Percentiles rank a stretch among this genome's conserved stretches.
These are phyloP conservation scores for Phenganax subtilis DNA, from an alignment of 92 coral and sea anemone species.

Conservation along the genomic window DNA sequence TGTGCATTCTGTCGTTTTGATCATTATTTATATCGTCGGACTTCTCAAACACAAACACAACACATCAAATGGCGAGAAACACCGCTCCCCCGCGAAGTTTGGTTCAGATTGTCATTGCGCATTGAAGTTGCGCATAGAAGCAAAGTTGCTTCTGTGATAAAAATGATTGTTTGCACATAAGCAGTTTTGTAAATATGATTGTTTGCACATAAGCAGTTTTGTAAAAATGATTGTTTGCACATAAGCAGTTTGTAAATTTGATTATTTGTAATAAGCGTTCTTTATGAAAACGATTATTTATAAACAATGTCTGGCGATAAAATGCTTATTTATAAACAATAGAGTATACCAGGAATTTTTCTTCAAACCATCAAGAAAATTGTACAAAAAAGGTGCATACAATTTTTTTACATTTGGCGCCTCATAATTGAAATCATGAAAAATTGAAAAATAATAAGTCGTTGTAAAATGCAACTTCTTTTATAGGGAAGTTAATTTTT, in stretches of 20 bases:
- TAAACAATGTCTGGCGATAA: not conserved
- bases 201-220: not conserved
- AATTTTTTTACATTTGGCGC: conserved; percentile 2
- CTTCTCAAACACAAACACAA: too few relatives aligned
- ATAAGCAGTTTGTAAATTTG: not conserved
- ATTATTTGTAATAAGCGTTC: not conserved
- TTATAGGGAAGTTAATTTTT: too few relatives aligned
- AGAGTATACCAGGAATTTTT: not conserved
- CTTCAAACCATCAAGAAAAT: not conserved
- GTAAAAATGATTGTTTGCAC: conserved; percentile 7
- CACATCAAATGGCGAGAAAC: not conserved
- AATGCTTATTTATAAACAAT: conserved; percentile 5
- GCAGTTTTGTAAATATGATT: conserved; percentile 3
- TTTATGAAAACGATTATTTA: conserved; percentile 1
- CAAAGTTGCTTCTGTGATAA: conserved; percentile 14
- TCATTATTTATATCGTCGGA: not conserved
- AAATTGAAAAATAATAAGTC: too few relatives aligned
- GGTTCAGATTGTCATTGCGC: conserved; percentile 1
- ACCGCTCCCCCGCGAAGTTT: conserved; percentile 17
- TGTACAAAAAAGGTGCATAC: not conserved
- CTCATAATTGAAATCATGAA: not conserved
- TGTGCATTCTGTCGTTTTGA: not conserved
- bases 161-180: conserved; percentile 3
- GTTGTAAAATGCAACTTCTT: too few relatives aligned
- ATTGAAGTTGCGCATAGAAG: conserved; percentile 15